Conservation (phyloP, 2,113 vertebrate genomes). For the Columbina picui region DNA sequence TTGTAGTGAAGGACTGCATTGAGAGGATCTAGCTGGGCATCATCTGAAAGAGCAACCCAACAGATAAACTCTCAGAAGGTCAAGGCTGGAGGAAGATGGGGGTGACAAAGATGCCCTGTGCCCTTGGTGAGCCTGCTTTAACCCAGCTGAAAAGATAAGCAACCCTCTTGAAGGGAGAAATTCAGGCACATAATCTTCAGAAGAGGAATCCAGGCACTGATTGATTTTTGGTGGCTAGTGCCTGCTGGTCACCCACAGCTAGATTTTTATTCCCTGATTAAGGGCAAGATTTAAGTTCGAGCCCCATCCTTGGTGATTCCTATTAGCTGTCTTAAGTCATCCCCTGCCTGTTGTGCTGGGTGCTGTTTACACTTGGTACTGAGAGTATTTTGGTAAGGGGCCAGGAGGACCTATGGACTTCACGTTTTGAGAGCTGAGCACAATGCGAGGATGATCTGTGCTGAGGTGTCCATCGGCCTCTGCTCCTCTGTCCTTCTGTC, state of each 20-base stretch:
- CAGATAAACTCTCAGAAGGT: background rate
- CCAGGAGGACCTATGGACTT: background rate
- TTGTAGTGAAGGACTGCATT: background rate
- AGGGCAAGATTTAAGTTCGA: background rate
- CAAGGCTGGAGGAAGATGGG: background rate
- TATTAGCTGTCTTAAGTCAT: background rate
- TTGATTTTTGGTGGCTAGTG: background rate
- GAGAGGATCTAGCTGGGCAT: background rate
- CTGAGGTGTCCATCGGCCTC: background rate
- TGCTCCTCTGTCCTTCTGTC: background rate
- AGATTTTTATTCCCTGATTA: background rate
- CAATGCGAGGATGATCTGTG: fast-evolving
- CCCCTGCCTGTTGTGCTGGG: background rate
- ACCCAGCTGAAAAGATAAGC: background rate
- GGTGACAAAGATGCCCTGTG: background rate
- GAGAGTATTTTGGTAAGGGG: background rate
- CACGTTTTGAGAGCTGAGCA: background rate
- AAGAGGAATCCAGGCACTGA: background rate
- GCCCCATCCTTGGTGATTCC: background rate
- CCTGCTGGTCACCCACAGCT: fast-evolving
- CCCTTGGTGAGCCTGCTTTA: background rate
- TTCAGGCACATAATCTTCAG: background rate
- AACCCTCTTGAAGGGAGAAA: background rate
- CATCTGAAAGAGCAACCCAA: background rate
- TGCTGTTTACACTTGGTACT: background rate